Evolutionary conservation across 2,888 invertebrate species (phyloP).

Genomic region (Tachina fera): DNA sequence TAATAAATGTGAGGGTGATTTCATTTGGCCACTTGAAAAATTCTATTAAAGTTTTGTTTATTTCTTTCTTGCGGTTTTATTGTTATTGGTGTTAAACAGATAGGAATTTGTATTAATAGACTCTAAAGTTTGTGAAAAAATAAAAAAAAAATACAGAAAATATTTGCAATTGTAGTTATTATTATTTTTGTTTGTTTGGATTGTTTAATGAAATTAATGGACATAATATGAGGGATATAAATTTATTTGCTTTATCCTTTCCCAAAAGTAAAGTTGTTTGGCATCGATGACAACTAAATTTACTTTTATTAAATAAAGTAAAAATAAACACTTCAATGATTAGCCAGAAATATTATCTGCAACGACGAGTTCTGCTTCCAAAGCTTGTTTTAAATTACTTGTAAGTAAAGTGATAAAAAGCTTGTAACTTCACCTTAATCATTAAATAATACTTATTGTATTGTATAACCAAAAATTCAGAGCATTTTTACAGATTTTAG

Average conservation of each 20-base stretch:
- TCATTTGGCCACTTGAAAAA: constrained; percentile 86
- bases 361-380: background rate
- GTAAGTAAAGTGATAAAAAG: background rate
- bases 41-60: constrained; percentile 41
- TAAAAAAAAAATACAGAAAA: background rate
- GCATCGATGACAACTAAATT: too few species aligned
- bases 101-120: constrained; percentile 37
- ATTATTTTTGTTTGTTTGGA: background rate
- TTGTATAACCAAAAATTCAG: constrained; percentile 14
- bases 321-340: too few species aligned
- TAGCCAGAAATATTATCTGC: too few species aligned
- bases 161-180: background rate
- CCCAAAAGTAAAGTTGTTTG: too few species aligned
- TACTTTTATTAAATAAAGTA: too few species aligned
- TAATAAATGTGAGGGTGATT: constrained; percentile 85
- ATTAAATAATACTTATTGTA: background rate
- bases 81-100: constrained; percentile 20
- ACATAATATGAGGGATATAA: too few species aligned
- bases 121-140: constrained; percentile 12
- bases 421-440: constrained; percentile 23
- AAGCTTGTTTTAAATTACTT: background rate
- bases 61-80: constrained; percentile 1
- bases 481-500: constrained; percentile 39
- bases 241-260: too few species aligned
- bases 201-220: too few species aligned